A percentile compares a stretch with the other conserved stretches of the same genome.
Evolutionary conservation across 2,113 vertebrate species (phyloP).

Genomic region (Peromyscus californicus): DNA sequence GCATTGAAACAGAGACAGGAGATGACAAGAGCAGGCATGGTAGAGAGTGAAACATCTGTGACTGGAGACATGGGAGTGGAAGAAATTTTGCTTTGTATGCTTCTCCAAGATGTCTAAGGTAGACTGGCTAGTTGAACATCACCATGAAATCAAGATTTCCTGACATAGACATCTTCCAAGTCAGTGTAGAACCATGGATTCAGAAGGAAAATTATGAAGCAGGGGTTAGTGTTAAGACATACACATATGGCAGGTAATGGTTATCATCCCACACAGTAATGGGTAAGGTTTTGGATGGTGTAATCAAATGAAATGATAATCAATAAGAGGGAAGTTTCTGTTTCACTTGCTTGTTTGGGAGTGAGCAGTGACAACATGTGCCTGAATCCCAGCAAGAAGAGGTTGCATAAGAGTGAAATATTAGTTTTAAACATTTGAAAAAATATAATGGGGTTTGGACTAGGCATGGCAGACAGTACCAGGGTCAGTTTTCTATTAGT

Average conservation of each 20-base stretch:
- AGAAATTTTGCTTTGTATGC: neutral
- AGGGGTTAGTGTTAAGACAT: neutral
- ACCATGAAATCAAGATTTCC: neutral
- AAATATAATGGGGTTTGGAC: neutral
- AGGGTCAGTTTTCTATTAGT: neutral
- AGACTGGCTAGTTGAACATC: too few species aligned
- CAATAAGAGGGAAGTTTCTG: neutral
- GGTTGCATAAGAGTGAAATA: neutral
- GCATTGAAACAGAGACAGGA: neutral
- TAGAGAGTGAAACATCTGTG: neutral
- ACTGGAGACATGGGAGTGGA: neutral
- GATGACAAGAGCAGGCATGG: neutral
- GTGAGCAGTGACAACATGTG: neutral
- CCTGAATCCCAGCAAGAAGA: neutral
- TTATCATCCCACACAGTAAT: neutral
- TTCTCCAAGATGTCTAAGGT: neutral
- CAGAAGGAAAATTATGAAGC: neutral
- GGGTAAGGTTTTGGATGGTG: neutral
- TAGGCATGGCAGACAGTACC: accelerated
- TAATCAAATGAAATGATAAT: neutral
- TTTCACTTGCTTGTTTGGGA: neutral
- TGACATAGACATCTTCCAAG: neutral
- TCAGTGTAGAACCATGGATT: neutral
- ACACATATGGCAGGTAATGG: neutral
- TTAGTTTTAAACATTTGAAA: neutral